Evolutionary conservation across 2,888 invertebrate species (phyloP), one percentile per base, ranked within the genome.

Genomic region (Amitus sp.): DNA sequence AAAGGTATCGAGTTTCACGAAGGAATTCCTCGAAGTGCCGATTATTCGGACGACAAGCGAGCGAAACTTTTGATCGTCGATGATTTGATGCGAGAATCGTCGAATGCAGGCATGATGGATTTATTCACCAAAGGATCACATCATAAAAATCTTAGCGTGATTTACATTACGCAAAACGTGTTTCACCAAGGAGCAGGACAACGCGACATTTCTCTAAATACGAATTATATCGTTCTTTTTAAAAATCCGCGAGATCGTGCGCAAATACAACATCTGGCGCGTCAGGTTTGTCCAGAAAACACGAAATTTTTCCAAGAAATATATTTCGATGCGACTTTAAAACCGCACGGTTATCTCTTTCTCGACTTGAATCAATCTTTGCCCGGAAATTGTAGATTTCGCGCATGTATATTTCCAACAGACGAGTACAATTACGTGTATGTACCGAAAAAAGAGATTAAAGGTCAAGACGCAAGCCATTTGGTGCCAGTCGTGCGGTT

Each of bases 111-210:
- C 0, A 49, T 70, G 19, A 53, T 66, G 0, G 63, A 72, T 57
- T 55, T 69, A 1, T 70, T 70, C 52, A 66, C 63, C 2, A 71
- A 68, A 47, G 68, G 67, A 0, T 63, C 64, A 18, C 66, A 68
- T 49, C 66, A 67, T 47, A 39, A 58, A 12, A 64, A 67, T 58
- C 17, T 67, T 12, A 69, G 62, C 15, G 39, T 68, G 1, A 57
- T 63, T 7, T 52, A 53, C 18, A 59, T 62, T 10, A 50, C 49
- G 2, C 62, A 62, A 51, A 65, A 65, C 33, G 12, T 52, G 2
- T 64, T 60, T 27, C 48, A 63, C 28, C 54, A 42, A 12, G 59
- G 53, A 45, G 20, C 12, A 1, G 28, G 39, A 33, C 48, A 52
- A 23, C 10, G 62, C 0, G 53, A 62, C 40, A 57, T 62, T 7